Base-by-base conservation (phyloP, 2,113 vertebrate genomes). In the Todiramphus saurophagus region DNA sequence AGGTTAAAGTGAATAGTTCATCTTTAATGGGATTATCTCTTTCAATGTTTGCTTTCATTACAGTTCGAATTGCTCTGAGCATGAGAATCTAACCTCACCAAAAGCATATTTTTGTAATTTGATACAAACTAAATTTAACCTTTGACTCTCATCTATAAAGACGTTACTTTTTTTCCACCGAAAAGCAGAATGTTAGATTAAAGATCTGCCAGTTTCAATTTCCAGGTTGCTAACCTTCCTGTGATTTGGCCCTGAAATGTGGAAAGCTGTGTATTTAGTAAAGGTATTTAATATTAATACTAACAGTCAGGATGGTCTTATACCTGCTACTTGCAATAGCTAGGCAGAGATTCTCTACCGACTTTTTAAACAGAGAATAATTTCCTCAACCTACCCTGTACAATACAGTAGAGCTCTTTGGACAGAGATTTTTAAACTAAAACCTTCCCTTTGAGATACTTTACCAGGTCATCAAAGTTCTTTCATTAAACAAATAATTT, bases 111-210 rank as follows among this genome's bases (percentile, higher is more conserved):
- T 98, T 97, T 97, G 98, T 98, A 98, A 98, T 97, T 94, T 69
- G 98, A 98, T 98, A 98, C 98, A 98, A 98, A 98, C 97, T 97
- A 98, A 98, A 98, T 98, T 95, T 98, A 97, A 98, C 98, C 98
- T 98, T 94, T 98, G 98, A 97, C 98, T 97, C 96, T 69, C 95
- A 92, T 97, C 97, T 97, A 98, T 98, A 98, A 97, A 98, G 98
- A 97, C 56, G 74, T 97, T 98, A 92, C 92, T 97, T 97, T 69
- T 90, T 90, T 94, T 93, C 94, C 94, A 81, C 78, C 35, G 58
- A 93, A 97, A 89, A 97, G 96, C 88, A 96, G 96, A 97, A 97
- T 96, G 95, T 97, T 90, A 93, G 92, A 97, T 97, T 93, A 79
- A 98, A 97, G 95, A 96, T 94, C 97, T 96, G 96, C 95, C 95